A percentile compares a stretch with the other conserved stretches of the same genome.
Conservation (phyloP, 2,888 invertebrate species). For the Lissonota sp. region DNA sequence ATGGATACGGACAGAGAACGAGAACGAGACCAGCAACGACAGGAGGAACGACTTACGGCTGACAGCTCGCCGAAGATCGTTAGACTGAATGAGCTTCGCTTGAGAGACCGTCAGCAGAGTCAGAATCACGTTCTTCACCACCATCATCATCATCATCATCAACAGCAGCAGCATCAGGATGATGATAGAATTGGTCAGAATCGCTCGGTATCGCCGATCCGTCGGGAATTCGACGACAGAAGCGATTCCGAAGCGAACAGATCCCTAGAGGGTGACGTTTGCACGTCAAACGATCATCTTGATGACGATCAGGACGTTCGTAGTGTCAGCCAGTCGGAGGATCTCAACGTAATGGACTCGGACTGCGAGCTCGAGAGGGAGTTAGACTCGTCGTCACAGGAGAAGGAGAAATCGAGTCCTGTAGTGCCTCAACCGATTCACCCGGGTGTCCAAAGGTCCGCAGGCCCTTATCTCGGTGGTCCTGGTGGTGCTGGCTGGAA, state of each 20-base stretch:
- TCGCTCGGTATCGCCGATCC: conserved; percentile 78
- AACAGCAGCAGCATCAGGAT: conserved; percentile 67
- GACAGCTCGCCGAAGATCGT: conserved; percentile 63
- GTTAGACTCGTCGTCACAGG: conserved; percentile 71
- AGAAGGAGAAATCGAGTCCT: conserved; percentile 84
- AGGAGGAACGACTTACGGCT: conserved; percentile 62
- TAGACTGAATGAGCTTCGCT: conserved; percentile 57
- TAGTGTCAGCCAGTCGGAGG: conserved; percentile 81
- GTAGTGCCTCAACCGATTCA: conserved; percentile 89
- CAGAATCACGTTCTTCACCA: conserved; percentile 15
- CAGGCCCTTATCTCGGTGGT: conserved; percentile 86
- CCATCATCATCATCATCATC: conserved; percentile 49
- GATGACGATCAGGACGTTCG: conserved; percentile 80
- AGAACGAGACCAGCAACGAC: conserved; percentile 60
- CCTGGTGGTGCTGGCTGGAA: conserved; percentile 83
- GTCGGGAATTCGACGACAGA: conserved; percentile 78
- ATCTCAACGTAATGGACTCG: conserved; percentile 82
- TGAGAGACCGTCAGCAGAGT: conserved; percentile 62
- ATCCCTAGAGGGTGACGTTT: conserved; percentile 79
- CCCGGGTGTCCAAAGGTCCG: conserved; percentile 86
- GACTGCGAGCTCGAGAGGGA: conserved; percentile 79
- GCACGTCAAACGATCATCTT: conserved; percentile 77
- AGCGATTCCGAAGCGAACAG: conserved; percentile 81
- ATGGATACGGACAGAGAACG: conserved; percentile 71
- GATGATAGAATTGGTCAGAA: conserved; percentile 73